phyloP scores from a whole-genome alignment of 2,888 invertebrate species.

The Patella caerulea region DNA sequence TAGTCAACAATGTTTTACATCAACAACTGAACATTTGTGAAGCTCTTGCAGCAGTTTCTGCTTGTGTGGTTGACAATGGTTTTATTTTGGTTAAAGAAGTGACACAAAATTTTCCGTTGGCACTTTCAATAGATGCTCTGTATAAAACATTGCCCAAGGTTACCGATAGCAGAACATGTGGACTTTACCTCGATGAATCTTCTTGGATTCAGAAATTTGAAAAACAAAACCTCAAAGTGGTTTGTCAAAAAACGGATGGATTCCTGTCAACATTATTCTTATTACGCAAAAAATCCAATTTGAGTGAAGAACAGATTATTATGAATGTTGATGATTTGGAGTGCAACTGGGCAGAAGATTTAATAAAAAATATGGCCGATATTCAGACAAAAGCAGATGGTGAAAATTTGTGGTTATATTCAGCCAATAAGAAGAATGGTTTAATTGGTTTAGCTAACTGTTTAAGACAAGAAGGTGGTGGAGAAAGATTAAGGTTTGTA shows the following conservation, averaged over 20 bases:
- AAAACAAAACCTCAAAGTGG: slow-evolving; percentile 74
- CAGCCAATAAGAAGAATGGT: slow-evolving; percentile 81
- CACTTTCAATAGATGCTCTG: slow-evolving; percentile 52
- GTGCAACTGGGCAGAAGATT: slow-evolving; percentile 81
- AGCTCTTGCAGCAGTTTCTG: slow-evolving; percentile 58
- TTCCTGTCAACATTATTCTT: slow-evolving; percentile 76
- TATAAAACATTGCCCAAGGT: slow-evolving; percentile 28
- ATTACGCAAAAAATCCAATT: slow-evolving; percentile 72
- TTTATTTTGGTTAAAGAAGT: slow-evolving; percentile 72
- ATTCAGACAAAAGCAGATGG: slow-evolving; percentile 74
- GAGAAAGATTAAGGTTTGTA: slow-evolving; percentile 80
- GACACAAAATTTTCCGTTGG: slow-evolving; percentile 65
- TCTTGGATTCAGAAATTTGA: slow-evolving; percentile 54
- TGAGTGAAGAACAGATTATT: slow-evolving; percentile 32
- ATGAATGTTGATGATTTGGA: slow-evolving; percentile 46
- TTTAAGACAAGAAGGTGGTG: slow-evolving; percentile 89
- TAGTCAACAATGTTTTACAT: slow-evolving; percentile 60
- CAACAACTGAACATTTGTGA: slow-evolving; percentile 44
- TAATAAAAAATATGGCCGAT: slow-evolving; percentile 83
- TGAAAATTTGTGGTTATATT: slow-evolving; percentile 76
- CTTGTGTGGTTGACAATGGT: slow-evolving; percentile 77
- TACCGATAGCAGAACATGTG: slow-evolving; percentile 39
- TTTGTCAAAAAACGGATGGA: slow-evolving; percentile 79
- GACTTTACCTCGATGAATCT: slow-evolving; percentile 49
- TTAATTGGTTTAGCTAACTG: slow-evolving; percentile 92